Percentiles rank a stretch among this genome's conserved stretches.
Evolutionary conservation across 2,888 invertebrate genomes (phyloP).

Genomic region (Campopleginae sp.): DNA sequence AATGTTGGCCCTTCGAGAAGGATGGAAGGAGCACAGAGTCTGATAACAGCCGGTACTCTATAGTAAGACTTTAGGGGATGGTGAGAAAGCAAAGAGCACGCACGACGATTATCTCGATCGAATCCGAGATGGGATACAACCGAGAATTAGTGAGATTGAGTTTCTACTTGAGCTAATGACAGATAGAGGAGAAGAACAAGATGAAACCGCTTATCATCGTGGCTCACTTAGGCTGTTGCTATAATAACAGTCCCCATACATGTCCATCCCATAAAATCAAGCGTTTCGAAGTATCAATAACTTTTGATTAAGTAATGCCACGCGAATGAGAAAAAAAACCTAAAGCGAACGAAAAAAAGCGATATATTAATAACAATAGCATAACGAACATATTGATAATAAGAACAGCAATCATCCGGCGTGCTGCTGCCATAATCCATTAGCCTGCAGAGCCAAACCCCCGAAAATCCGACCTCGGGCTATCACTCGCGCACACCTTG

Average conservation of each 20-base stretch:
- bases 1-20: conserved; percentile 29
- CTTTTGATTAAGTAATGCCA: background rate
- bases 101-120: conserved; percentile 61
- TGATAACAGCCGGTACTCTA: conserved; percentile 55
- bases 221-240: background rate
- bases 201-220: conserved; percentile 43
- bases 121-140: conserved; percentile 45
- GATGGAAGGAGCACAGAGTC: conserved; percentile 42
- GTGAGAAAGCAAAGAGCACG: conserved; percentile 13
- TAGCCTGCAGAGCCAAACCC: background rate
- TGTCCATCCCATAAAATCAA: background rate
- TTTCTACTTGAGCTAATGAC: conserved; percentile 34
- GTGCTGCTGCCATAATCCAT: background rate
- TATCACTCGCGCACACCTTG: conserved; percentile 23
- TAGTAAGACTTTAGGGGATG: conserved; percentile 15
- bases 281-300: background rate
- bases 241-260: conserved; percentile 18
- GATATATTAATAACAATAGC: background rate
- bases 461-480: background rate
- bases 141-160: conserved; percentile 5
- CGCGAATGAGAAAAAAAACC: no score
- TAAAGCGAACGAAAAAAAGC: background rate
- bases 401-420: background rate
- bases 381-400: background rate
- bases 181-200: background rate